Evolutionary conservation across 2,797 vertebrate species (phyloP).

Genomic region (Ctenopoma kingsleyae): DNA sequence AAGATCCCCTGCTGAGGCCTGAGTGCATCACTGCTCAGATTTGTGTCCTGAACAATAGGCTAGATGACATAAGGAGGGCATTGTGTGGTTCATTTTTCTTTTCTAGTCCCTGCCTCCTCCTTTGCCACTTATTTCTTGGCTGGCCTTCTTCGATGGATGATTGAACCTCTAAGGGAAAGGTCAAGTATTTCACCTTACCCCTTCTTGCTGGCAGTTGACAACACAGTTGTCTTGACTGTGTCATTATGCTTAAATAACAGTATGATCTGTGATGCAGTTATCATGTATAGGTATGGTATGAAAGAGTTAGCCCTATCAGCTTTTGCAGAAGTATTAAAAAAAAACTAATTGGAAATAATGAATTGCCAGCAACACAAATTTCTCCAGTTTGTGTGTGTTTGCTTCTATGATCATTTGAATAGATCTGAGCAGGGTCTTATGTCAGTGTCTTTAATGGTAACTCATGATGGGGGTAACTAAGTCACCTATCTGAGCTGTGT

Average conservation of each 20-base stretch:
- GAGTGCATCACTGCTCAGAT: constrained; percentile 87
- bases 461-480: background rate
- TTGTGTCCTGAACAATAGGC: constrained; percentile 86
- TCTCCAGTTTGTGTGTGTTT: background rate
- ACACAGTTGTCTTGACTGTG: constrained; percentile 67
- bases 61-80: constrained; percentile 88
- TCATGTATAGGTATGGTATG: background rate
- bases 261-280: background rate
- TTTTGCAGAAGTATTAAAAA: background rate
- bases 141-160: constrained; percentile 81
- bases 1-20: constrained; percentile 84
- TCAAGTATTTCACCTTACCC: constrained; percentile 84
- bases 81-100: constrained; percentile 85
- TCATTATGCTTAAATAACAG: constrained; percentile 31
- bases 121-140: constrained; percentile 70
- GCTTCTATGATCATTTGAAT: background rate
- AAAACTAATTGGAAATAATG: background rate
- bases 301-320: background rate
- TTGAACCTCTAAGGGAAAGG: constrained; percentile 85
- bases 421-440: background rate
- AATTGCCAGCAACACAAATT: background rate
- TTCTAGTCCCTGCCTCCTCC: constrained; percentile 57
- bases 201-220: constrained; percentile 70
- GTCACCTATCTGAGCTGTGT: background rate
- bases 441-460: background rate